Percentiles rank a stretch among this genome's conserved stretches.
These are phyloP conservation scores for Agonopterix arenella DNA, from an alignment of 2,888 invertebrate genomes.

Conservation along the genomic window DNA sequence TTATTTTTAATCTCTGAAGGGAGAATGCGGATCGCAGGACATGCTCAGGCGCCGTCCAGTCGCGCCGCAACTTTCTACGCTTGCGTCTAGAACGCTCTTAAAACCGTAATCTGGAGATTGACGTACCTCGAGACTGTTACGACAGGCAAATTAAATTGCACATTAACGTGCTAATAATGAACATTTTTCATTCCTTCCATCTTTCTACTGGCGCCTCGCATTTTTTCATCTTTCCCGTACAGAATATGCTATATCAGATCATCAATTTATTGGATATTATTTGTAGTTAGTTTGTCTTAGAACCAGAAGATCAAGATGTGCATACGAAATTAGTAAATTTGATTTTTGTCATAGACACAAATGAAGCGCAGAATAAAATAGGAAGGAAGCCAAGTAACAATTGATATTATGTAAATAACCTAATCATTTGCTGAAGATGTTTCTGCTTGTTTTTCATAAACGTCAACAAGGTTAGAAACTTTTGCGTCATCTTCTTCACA, in stretches of 20 bases:
- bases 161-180: slow-evolving; percentile 51
- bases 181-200: slow-evolving; percentile 13
- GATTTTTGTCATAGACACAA: too few relatives aligned
- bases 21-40: slow-evolving; percentile 73
- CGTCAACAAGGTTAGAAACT: slow-evolving; percentile 3
- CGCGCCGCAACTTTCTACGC: slow-evolving; percentile 76
- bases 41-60: slow-evolving; percentile 66
- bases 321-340: too few relatives aligned
- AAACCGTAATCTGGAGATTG: slow-evolving; percentile 72
- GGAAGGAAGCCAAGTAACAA: too few relatives aligned
- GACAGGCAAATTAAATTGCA: slow-evolving; percentile 66
- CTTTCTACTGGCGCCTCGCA: too few relatives aligned
- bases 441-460: slow-evolving; percentile 4
- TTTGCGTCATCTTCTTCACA: too few relatives aligned
- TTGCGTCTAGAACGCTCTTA: slow-evolving; percentile 67
- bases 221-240: too few relatives aligned
- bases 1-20: slow-evolving; percentile 56
- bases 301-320: too few relatives aligned
- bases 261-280: too few relatives aligned
- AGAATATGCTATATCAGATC: too few relatives aligned
- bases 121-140: slow-evolving; percentile 66
- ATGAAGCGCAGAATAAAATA: too few relatives aligned
- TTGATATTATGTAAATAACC: too few relatives aligned
- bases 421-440: slow-evolving; percentile 6
- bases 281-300: too few relatives aligned